Evolutionary conservation across 2,113 vertebrate species (phyloP).

Genomic region (Lonchura striata): DNA sequence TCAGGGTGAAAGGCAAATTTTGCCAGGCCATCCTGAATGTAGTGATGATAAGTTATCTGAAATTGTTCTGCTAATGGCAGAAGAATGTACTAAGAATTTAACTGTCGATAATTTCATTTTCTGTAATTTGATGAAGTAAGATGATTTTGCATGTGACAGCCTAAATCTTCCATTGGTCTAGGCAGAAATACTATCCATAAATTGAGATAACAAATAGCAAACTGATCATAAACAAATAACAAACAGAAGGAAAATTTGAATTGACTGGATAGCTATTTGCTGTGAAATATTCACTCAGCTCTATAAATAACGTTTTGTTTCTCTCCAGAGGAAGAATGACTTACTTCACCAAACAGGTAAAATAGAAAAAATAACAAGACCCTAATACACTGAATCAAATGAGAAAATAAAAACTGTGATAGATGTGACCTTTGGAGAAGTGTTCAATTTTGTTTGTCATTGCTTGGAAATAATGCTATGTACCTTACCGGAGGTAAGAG

Average conservation of each 20-base stretch:
- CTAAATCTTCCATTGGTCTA: background rate
- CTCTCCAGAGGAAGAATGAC: background rate
- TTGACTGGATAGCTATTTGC: slow-evolving; percentile 21
- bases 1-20: background rate
- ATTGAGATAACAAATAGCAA: slow-evolving; percentile 32
- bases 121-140: background rate
- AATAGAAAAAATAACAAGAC: slow-evolving; percentile 40
- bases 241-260: slow-evolving; percentile 7
- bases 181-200: background rate
- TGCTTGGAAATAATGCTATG: slow-evolving; percentile 31
- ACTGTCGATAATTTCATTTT: background rate
- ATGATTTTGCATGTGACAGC: background rate
- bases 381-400: slow-evolving; percentile 44
- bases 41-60: background rate
- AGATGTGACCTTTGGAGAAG: slow-evolving; percentile 71
- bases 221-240: slow-evolving; percentile 42
- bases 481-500: slow-evolving; percentile 1
- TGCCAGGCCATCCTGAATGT: background rate
- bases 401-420: slow-evolving; percentile 65
- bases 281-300: slow-evolving; percentile 8
- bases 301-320: slow-evolving; percentile 25
- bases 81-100: background rate
- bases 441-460: slow-evolving; percentile 58
- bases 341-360: slow-evolving; percentile 1
- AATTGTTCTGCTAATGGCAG: background rate